phyloP scores from a whole-genome alignment of 23 tunicate genomes.

The Phallusia fumigata region DNA sequence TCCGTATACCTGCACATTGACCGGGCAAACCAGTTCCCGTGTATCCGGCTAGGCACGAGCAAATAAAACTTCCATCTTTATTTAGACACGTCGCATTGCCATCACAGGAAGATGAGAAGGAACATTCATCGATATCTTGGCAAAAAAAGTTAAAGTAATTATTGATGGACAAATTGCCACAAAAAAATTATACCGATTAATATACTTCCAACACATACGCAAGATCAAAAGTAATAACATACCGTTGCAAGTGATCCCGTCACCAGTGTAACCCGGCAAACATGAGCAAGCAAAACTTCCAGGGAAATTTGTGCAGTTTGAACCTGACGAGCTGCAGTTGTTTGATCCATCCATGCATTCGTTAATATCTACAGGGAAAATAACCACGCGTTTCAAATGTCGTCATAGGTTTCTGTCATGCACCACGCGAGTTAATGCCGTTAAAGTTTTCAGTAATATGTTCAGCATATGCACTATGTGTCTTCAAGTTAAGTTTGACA shows the following conservation, averaged over 20 bases:
- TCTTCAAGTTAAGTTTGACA: too few relatives aligned
- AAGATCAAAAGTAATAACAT: not conserved
- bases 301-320: not conserved
- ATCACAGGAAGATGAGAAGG: too few relatives aligned
- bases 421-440: too few relatives aligned
- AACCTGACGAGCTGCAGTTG: not conserved
- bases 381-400: too few relatives aligned
- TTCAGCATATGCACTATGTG: too few relatives aligned
- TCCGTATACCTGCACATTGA: too few relatives aligned
- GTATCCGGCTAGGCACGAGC: not conserved
- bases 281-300: not conserved
- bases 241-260: not conserved
- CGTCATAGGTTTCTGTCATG: too few relatives aligned
- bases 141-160: too few relatives aligned
- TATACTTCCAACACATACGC: too few relatives aligned
- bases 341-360: not conserved
- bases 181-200: too few relatives aligned
- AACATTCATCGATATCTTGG: not conserved
- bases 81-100: not conserved
- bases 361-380: not conserved
- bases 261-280: not conserved
- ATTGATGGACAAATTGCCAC: too few relatives aligned
- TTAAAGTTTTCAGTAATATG: too few relatives aligned
- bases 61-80: not conserved
- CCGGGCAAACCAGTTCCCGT: not conserved